phyloP scores from a whole-genome alignment of 2,797 vertebrate genomes.

The Hippoglossus hippoglossus region DNA sequence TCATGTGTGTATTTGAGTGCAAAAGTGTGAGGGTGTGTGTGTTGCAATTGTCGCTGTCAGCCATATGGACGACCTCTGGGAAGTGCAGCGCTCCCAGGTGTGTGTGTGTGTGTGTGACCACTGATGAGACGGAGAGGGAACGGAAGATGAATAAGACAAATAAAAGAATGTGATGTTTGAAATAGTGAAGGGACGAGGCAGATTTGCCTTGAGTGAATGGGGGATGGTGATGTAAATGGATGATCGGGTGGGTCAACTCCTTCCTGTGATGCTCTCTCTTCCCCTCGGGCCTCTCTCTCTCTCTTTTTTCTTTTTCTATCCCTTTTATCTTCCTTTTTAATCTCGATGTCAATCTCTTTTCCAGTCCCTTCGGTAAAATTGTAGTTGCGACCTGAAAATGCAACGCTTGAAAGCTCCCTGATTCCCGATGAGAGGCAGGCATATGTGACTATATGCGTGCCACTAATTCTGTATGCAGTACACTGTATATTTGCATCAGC shows the following conservation, averaged over 20 bases:
- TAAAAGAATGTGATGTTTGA: slow-evolving; percentile 7
- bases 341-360: slow-evolving; percentile 1
- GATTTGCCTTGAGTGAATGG: slow-evolving; percentile 45
- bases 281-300: slow-evolving; percentile 10
- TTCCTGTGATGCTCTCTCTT: slow-evolving; percentile 45
- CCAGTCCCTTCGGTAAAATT: background rate
- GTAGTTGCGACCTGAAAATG: slow-evolving; percentile 7
- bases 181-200: slow-evolving; percentile 20
- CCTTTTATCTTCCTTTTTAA: background rate
- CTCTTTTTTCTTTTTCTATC: background rate
- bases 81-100: slow-evolving; percentile 27
- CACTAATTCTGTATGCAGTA: background rate
- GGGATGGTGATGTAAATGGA: slow-evolving; percentile 61
- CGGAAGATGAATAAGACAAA: slow-evolving; percentile 16
- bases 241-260: slow-evolving; percentile 65
- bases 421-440: slow-evolving; percentile 18
- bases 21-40: slow-evolving; percentile 19
- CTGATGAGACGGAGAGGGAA: background rate
- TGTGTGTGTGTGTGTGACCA: slow-evolving; percentile 17
- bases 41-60: slow-evolving; percentile 45
- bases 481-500: background rate
- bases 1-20: slow-evolving; percentile 40
- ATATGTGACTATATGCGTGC: slow-evolving; percentile 3
- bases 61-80: slow-evolving; percentile 63
- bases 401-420: slow-evolving; percentile 9